A percentile compares a stretch with the other conserved stretches of the same genome.
Evolutionary conservation across 2,888 invertebrate species (phyloP).

Genomic region (Cheilosia impressa): DNA sequence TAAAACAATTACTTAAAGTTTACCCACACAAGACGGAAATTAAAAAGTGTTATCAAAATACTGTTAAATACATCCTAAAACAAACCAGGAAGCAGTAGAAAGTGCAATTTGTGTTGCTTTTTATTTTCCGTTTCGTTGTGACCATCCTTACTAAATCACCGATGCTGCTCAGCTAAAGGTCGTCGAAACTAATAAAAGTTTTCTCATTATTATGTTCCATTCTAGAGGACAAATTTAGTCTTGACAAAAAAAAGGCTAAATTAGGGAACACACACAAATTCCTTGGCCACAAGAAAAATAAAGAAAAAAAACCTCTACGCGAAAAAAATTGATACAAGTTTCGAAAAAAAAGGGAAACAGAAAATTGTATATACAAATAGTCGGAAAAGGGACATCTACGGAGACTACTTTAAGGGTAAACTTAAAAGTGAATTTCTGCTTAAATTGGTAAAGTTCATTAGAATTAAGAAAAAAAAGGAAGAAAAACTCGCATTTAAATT

Average conservation of each 20-base stretch:
- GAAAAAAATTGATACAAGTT: background rate
- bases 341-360: background rate
- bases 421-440: too few relatives aligned
- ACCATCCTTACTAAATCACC: constrained; percentile 44
- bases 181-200: constrained; percentile 65
- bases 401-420: too few relatives aligned
- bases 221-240: constrained; percentile 30
- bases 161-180: constrained; percentile 47
- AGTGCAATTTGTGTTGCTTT: background rate
- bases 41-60: too few relatives aligned
- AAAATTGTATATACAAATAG: too few relatives aligned
- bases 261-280: constrained; percentile 53
- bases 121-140: constrained; percentile 12
- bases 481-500: too few relatives aligned
- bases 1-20: too few relatives aligned
- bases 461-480: too few relatives aligned
- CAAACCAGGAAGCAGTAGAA: too few relatives aligned
- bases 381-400: too few relatives aligned
- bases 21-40: too few relatives aligned
- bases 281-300: constrained; percentile 36
- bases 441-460: too few relatives aligned
- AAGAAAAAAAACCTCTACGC: constrained; percentile 4
- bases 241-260: constrained; percentile 27
- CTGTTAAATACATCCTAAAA: too few relatives aligned
- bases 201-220: constrained; percentile 58